These are phyloP conservation scores for Triplophysa rosa DNA, from an alignment of 2,113 vertebrate species.

Conservation along the genomic window DNA sequence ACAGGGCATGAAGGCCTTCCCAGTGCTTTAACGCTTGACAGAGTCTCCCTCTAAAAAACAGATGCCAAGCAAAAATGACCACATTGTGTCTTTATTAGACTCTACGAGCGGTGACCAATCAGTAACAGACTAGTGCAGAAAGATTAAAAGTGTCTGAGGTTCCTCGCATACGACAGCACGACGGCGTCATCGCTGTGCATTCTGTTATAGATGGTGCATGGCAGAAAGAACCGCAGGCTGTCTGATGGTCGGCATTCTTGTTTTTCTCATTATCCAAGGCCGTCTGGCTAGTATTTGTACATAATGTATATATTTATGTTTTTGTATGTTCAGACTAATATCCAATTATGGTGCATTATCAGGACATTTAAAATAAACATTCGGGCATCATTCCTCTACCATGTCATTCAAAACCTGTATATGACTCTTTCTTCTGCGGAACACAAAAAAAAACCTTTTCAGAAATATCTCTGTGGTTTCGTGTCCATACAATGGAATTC, in stretches of 20 bases:
- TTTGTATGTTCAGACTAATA: too few species aligned
- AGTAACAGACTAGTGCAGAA: constrained; percentile 39
- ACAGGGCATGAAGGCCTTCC: constrained; percentile 51
- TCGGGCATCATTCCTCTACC: too few species aligned
- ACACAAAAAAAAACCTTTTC: too few species aligned
- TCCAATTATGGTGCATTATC: too few species aligned
- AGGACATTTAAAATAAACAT: too few species aligned
- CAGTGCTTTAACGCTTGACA: constrained; percentile 57
- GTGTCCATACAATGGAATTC: too few species aligned
- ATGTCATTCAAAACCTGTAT: too few species aligned
- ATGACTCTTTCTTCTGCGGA: too few species aligned
- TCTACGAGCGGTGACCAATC: constrained; percentile 54
- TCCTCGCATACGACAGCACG: constrained; percentile 30
- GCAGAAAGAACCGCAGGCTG: not conserved
- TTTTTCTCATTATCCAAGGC: not conserved
- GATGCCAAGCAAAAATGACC: constrained; percentile 65
- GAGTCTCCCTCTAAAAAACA: constrained; percentile 62
- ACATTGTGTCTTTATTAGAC: constrained; percentile 58
- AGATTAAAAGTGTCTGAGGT: constrained; percentile 48
- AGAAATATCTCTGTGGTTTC: too few species aligned
- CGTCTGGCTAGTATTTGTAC: not conserved
- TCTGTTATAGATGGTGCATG: not conserved
- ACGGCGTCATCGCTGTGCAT: not conserved
- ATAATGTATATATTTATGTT: too few species aligned
- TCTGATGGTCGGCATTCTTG: not conserved